phyloP scores from a whole-genome alignment of 2,888 invertebrate species.

The Agrochola lota region DNA sequence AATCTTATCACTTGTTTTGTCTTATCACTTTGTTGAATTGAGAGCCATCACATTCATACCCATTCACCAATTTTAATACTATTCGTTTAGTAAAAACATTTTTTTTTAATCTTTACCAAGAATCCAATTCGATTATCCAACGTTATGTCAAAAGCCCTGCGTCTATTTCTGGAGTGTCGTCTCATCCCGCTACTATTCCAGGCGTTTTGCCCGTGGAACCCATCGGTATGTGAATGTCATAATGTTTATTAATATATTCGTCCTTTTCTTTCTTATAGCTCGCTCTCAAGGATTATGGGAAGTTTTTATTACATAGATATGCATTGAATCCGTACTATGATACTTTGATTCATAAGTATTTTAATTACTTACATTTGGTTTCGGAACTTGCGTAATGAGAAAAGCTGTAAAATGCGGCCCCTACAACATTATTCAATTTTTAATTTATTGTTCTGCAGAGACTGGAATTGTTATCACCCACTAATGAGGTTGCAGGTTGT shows the following conservation, averaged over 20 bases:
- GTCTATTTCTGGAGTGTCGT: slow-evolving; percentile 55
- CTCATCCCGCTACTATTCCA: slow-evolving; percentile 46
- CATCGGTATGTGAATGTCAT: slow-evolving; percentile 51
- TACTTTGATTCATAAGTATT: neutral
- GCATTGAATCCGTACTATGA: neutral
- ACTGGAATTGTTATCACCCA: no score
- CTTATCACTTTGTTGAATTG: neutral
- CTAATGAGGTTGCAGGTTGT: neutral
- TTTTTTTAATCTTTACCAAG: slow-evolving; percentile 16
- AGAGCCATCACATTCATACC: neutral
- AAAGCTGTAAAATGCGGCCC: neutral
- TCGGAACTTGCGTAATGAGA: neutral
- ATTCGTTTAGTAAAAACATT: neutral
- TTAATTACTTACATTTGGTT: neutral
- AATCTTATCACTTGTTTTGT: neutral
- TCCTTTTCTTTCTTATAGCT: slow-evolving; percentile 36
- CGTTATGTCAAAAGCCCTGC: slow-evolving; percentile 38
- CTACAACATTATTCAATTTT: neutral
- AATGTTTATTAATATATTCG: slow-evolving; percentile 61
- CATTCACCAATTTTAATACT: neutral
- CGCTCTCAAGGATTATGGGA: slow-evolving; percentile 25
- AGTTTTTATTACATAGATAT: neutral
- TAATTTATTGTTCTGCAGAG: neutral
- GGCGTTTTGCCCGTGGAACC: slow-evolving; percentile 41
- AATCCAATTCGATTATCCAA: slow-evolving; percentile 30